Evolutionary conservation across 2,888 invertebrate species (phyloP), one percentile per base, ranked within the genome.

Genomic region (Alloscopus bannaensis): DNA sequence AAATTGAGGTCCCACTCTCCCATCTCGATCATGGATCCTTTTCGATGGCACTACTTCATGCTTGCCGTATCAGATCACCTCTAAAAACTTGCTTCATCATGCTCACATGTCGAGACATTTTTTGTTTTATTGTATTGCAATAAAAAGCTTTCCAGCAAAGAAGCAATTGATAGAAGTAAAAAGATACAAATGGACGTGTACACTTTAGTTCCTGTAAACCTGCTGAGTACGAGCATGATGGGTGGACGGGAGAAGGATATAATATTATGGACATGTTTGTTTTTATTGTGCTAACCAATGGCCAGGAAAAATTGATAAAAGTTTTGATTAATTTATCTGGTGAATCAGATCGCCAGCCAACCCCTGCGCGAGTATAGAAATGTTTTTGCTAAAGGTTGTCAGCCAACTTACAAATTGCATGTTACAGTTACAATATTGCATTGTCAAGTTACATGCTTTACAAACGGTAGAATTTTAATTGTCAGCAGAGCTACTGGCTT

Each of bases 271-370:
- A 36, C 47, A 18, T 4, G 8, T 47, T 6, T 18, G 11, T 13
- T n/a, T 24, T 11, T 52, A 52, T 18, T 52, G 52, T 22, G 69
- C 2, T 28, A 52, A 31, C 29, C 31, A 28, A 42, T 29, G 24
- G 24, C 13, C 20, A 13, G 24, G 36, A 24, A 55, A 52, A 52
- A 45, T 36, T 31, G 29, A 31, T 36, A 22, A 60, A 59, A n/a
- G n/a, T n/a, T n/a, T 71, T 71, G 70, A 71, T 71, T 71, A 60
- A 71, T 71, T 71, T 71, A 71, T 60, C 70, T 59, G 52, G 3
- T 22, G 52, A 52, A 52, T 52, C 52, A 52, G 20, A 52, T n/a
- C n/a, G n/a, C n/a, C n/a, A n/a, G n/a, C n/a, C n/a, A n/a, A n/a
- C n/a, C n/a, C n/a, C n/a, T n/a, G n/a, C n/a, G n/a, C n/a, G n/a